phyloP scores from a whole-genome alignment of 2,888 invertebrate genomes.

The Petrolisthes manimaculis region DNA sequence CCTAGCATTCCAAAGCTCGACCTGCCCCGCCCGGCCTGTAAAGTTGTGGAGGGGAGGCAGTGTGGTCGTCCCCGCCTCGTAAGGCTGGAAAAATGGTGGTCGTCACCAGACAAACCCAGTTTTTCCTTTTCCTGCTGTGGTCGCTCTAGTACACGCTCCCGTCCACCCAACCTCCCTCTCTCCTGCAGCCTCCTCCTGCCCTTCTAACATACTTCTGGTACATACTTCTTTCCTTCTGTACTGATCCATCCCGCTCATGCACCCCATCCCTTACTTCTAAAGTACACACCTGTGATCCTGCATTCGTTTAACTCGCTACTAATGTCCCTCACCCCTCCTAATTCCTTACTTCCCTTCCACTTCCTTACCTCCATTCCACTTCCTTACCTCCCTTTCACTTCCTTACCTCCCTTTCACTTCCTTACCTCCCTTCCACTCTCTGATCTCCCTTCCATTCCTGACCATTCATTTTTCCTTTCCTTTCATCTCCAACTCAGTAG shows the following conservation, averaged over 20 bases:
- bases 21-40: not conserved
- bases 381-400: not conserved
- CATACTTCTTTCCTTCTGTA: not conserved
- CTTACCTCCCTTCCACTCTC: not conserved
- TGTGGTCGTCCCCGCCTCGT: constrained; percentile 16
- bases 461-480: not conserved
- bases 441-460: not conserved
- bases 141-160: not conserved
- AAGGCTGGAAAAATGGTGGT: constrained; percentile 13
- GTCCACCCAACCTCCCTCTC: not conserved
- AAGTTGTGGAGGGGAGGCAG: not conserved
- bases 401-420: not conserved
- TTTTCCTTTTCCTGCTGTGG: not conserved
- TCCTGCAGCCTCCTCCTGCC: not conserved
- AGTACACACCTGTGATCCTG: not conserved
- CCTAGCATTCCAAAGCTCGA: not conserved
- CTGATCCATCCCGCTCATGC: not conserved
- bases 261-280: not conserved
- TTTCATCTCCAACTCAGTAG: not conserved
- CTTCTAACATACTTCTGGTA: not conserved
- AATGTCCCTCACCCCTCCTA: not conserved
- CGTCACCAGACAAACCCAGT: not conserved
- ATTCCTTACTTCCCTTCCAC: not conserved
- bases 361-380: not conserved
- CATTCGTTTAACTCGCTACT: not conserved